Evolutionary conservation across 2,797 vertebrate species (phyloP).

Genomic region (Sebastes matsubarae): DNA sequence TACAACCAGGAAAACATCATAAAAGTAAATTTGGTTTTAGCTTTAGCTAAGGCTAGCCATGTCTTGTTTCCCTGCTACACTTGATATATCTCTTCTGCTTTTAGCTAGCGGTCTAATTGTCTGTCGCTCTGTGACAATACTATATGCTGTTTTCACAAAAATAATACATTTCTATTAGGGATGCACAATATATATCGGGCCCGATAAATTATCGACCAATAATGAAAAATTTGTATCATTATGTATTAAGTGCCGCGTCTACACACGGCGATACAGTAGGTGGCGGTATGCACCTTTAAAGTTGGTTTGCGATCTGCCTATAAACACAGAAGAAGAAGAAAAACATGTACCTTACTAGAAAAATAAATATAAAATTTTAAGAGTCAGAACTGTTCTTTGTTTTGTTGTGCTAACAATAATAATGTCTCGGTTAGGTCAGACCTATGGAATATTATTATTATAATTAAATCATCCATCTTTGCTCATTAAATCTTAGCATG

Average conservation of each 20-base stretch:
- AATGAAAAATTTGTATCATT: neutral
- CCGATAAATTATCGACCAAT: neutral
- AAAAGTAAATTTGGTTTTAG: neutral
- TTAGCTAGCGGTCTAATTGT: neutral
- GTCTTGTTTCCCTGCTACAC: neutral
- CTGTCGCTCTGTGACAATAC: neutral
- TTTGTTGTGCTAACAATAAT: too few relatives aligned
- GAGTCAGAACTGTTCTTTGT: too few relatives aligned
- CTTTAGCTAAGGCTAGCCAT: neutral
- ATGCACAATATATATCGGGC: neutral
- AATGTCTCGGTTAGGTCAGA: too few relatives aligned
- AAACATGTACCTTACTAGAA: too few relatives aligned
- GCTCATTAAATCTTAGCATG: too few relatives aligned
- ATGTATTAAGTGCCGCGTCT: neutral
- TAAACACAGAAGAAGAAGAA: too few relatives aligned
- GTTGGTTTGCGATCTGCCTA: neutral
- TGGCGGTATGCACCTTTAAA: neutral
- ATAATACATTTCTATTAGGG: neutral
- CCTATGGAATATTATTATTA: too few relatives aligned
- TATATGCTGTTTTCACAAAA: neutral
- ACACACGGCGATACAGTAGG: neutral
- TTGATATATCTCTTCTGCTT: neutral
- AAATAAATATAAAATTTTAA: too few relatives aligned
- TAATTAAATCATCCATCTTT: too few relatives aligned
- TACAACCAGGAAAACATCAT: neutral